These are phyloP conservation scores for Lottia gigantea DNA, from an alignment of 2,888 invertebrate genomes.

Conservation along the genomic window DNA sequence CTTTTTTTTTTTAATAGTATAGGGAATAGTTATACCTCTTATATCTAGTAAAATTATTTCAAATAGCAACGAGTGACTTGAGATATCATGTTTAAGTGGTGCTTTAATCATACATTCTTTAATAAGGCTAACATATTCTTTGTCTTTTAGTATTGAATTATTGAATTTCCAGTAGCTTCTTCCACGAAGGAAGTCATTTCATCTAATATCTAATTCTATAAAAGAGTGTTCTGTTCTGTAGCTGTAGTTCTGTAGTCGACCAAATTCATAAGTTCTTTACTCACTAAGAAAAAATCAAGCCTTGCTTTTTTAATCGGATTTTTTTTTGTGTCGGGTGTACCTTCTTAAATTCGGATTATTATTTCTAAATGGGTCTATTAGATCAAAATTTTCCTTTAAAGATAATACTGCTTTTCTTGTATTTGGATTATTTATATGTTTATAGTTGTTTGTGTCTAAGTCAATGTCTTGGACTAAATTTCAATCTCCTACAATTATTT, in stretches of 20 bases:
- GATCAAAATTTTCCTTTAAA: slow-evolving; percentile 10
- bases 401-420: not conserved
- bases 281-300: slow-evolving; percentile 16
- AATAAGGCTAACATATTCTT: not conserved
- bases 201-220: slow-evolving; percentile 12
- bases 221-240: slow-evolving; percentile 18
- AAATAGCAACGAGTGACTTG: not conserved
- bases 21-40: not conserved
- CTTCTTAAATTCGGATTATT: not conserved
- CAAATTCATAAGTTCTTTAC: too few species aligned
- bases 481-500: not conserved
- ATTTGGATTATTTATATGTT: not conserved
- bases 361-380: slow-evolving; percentile 17
- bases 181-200: not conserved
- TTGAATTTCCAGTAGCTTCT: slow-evolving; percentile 24
- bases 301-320: slow-evolving; percentile 19
- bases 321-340: slow-evolving; percentile 16
- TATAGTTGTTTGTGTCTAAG: not conserved
- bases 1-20: not conserved
- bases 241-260: slow-evolving; percentile 1
- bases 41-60: not conserved
- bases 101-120: not conserved
- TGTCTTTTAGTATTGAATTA: slow-evolving; percentile 16
- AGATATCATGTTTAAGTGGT: too few species aligned
- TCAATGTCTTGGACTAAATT: not conserved